phyloP scores from a whole-genome alignment of 2,113 vertebrate species.

The Daboia siamensis region DNA sequence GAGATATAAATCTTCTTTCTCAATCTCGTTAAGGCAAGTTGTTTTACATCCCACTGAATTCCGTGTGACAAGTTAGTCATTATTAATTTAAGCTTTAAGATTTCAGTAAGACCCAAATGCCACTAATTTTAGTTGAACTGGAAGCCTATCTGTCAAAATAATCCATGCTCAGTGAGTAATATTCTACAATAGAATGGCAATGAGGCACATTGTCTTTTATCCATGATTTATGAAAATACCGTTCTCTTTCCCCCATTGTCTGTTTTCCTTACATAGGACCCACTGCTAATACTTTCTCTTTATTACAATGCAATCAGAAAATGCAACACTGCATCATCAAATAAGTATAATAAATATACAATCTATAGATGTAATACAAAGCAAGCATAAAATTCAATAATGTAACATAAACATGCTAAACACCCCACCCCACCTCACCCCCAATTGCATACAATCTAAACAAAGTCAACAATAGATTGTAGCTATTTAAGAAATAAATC shows the following conservation, averaged over 20 bases:
- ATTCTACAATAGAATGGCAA: not conserved
- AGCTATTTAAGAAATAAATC: not conserved
- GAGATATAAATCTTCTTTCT: not conserved
- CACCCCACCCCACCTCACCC: no score
- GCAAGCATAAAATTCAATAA: not conserved
- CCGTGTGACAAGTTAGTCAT: not conserved
- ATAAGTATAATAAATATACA: not conserved
- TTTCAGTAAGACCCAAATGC: not conserved
- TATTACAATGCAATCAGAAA: not conserved
- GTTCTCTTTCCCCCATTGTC: not conserved
- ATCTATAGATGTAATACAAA: not conserved
- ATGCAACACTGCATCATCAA: not conserved
- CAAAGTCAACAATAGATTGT: not conserved
- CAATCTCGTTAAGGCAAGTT: not conserved
- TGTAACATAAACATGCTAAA: not conserved
- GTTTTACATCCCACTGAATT: not conserved
- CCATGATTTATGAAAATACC: not conserved
- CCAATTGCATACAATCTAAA: not conserved
- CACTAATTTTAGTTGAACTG: not conserved
- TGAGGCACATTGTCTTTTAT: not conserved
- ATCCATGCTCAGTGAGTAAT: not conserved
- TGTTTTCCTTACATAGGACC: not conserved
- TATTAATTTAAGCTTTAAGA: not conserved
- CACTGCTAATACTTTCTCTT: not conserved
- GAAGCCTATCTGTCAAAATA: not conserved